Percentiles rank a stretch among this genome's conserved stretches.
These are phyloP conservation scores for Dascyllus trimaculatus DNA, from an alignment of 2,113 vertebrate genomes.

Conservation along the genomic window DNA sequence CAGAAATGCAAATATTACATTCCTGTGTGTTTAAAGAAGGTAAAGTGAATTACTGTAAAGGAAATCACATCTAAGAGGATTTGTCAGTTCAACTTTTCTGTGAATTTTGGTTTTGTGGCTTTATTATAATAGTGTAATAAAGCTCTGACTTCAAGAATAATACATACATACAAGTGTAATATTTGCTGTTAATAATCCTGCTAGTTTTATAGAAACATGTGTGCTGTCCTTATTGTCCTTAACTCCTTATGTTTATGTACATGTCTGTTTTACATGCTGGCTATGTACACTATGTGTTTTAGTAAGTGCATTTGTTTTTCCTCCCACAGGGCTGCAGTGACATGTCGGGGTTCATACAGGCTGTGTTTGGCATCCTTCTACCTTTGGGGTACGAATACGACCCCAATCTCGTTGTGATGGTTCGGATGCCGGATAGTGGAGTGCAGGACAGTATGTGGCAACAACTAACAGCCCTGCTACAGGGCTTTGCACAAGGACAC, in stretches of 20 bases:
- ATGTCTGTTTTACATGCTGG: not conserved
- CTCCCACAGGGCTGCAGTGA: constrained; percentile 76
- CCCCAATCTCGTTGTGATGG: constrained; percentile 88
- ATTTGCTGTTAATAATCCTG: too few species aligned
- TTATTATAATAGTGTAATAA: not conserved
- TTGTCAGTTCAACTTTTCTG: not conserved
- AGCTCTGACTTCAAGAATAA: too few species aligned
- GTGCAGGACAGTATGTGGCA: constrained; percentile 79
- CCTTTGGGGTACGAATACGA: constrained; percentile 91
- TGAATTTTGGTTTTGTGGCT: not conserved
- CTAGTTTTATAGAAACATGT: too few species aligned
- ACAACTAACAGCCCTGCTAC: constrained; percentile 87
- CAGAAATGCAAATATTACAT: constrained; percentile 78
- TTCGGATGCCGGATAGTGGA: constrained; percentile 70
- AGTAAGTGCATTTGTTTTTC: constrained; percentile 2
- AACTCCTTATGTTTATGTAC: not conserved
- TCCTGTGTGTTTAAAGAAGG: constrained; percentile 86
- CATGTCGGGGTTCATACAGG: constrained; percentile 83
- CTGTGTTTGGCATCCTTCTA: constrained; percentile 87
- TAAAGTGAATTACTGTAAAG: constrained; percentile 34
- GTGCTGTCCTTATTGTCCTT: not conserved
- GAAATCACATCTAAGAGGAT: not conserved
- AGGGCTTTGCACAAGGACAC: constrained; percentile 86
- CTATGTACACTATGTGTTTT: not conserved
- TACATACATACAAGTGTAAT: too few species aligned